Conservation (phyloP, 2,888 invertebrate species). For the Drosophila mercatorum region DNA sequence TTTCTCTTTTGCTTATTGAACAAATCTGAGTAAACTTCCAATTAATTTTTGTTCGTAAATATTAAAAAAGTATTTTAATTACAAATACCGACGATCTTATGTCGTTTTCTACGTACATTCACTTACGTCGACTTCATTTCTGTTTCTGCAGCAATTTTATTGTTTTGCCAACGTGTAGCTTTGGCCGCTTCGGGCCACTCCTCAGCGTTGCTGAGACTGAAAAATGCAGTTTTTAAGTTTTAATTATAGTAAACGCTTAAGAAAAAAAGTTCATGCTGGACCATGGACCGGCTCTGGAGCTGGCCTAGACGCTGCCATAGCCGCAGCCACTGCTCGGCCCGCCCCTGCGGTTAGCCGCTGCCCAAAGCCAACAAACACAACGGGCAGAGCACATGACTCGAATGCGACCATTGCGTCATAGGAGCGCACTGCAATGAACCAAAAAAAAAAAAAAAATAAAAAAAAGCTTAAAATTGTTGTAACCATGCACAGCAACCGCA, state of each 20-base stretch:
- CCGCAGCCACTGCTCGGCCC: neutral
- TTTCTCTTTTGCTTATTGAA: neutral
- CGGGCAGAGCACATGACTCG: conserved; percentile 66
- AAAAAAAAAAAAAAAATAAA: conserved; percentile 1
- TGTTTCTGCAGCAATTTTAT: conserved; percentile 17
- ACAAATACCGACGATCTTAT: neutral
- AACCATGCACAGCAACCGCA: conserved; percentile 65
- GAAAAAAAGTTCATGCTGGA: conserved; percentile 30
- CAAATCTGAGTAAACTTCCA: neutral
- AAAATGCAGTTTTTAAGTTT: conserved; percentile 54
- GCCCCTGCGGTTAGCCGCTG: conserved; percentile 36
- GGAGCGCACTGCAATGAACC: conserved; percentile 31
- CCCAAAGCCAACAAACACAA: conserved; percentile 44
- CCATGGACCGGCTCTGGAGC: conserved; percentile 36
- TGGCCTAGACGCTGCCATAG: conserved; percentile 49
- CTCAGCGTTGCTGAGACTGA: conserved; percentile 43
- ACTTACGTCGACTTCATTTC: conserved; percentile 13
- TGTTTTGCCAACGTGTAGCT: conserved; percentile 20
- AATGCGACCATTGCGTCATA: conserved; percentile 72
- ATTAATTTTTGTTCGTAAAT: neutral
- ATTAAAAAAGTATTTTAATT: conserved; percentile 1
- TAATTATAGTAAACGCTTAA: conserved; percentile 41
- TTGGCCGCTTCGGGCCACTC: conserved; percentile 39
- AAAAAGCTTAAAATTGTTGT: conserved; percentile 25
- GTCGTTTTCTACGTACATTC: conserved; percentile 1